Evolutionary conservation across 2,888 invertebrate species (phyloP), one percentile per base, ranked within the genome.

Genomic region (Drosophila fungiperda): DNA sequence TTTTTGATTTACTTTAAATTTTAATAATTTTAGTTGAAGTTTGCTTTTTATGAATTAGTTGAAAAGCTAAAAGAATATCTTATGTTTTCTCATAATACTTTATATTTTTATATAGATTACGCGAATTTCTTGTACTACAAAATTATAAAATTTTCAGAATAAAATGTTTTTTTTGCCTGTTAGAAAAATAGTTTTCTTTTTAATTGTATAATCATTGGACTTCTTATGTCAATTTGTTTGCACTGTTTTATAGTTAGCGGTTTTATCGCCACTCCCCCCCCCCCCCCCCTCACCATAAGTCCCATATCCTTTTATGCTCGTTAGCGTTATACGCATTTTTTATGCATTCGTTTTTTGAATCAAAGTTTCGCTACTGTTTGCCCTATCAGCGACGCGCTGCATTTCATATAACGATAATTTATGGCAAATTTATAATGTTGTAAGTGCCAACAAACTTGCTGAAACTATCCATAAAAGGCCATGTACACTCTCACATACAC

Each of bases 361-460:
- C 83, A 85, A 88, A 83, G 68, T 78, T 73, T 50, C 61, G 68
- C 69, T 32, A 17, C 58, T 70, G 75, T 72, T 81, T 52, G 73
- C 72, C 71, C 76, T 75, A 81, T 80, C 89, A 82, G 74, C 77
- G 64, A 50, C 35, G 65, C 66, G 69, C 64, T 69, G 66, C 63
- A 42, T 65, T 71, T 70, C 86, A 85, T 85, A 82, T 87, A 84
- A 90, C 73, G 68, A 90, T 90, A 88, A 90, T 85, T 84, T 84
- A 88, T 88, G 69, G 83, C 80, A 85, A 87, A 85, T 84, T 90
- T 90, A 84, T 90, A 84, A 88, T 90, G 84, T 82, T 85, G 89
- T 88, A 85, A 90, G 89, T 90, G 84, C 89, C 86, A 87, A 84
- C 84, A 84, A 84, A 90, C 88, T 84, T 85, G 84, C 90, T 79